phyloP scores from a whole-genome alignment of 2,113 vertebrate genomes.

The Catharus minimus region DNA sequence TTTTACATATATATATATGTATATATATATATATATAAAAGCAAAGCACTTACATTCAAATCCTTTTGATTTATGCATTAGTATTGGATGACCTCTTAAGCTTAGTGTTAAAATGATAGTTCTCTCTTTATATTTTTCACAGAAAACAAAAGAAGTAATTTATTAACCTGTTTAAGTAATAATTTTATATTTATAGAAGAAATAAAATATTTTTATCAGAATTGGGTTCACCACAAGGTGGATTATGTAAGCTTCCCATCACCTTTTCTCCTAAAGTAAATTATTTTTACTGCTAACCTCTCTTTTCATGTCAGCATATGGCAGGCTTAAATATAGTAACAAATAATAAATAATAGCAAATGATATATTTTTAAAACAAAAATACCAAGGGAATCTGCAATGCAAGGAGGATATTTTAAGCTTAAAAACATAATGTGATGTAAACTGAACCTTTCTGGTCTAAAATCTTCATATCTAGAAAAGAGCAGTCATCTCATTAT shows the following conservation, averaged over 20 bases:
- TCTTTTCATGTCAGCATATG: not conserved
- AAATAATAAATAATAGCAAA: not conserved
- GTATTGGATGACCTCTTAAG: not conserved
- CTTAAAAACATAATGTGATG: not conserved
- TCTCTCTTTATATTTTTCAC: not conserved
- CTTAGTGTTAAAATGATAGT: not conserved
- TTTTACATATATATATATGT: not conserved
- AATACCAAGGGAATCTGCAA: not conserved
- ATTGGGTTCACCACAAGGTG: not conserved
- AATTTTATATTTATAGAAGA: not conserved
- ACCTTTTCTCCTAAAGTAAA: not conserved
- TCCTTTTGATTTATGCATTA: not conserved
- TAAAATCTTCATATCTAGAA: not conserved
- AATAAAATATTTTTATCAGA: not conserved
- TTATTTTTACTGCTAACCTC: not conserved
- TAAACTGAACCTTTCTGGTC: not conserved
- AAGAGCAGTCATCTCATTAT: not conserved
- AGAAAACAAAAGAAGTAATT: not conserved
- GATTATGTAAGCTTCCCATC: not conserved
- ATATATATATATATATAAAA: not conserved
- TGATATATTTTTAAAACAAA: not conserved
- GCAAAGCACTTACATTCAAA: not conserved
- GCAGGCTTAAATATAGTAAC: not conserved
- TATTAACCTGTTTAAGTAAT: not conserved
- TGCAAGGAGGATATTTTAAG: not conserved